Evolutionary conservation across 2,797 vertebrate species (phyloP).

Genomic region (Hydrolagus colliei): DNA sequence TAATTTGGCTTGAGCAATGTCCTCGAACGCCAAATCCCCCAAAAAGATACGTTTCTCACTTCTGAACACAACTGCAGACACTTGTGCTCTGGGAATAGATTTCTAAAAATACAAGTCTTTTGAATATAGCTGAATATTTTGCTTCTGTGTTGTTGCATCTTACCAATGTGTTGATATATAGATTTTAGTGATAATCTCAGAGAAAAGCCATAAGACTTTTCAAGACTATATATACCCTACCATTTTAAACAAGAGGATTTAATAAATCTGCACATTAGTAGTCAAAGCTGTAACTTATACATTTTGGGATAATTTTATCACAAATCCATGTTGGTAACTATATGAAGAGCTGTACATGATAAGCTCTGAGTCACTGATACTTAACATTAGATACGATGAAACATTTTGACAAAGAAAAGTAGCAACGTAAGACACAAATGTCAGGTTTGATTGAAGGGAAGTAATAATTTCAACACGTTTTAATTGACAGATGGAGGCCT

Average conservation of each 20-base stretch:
- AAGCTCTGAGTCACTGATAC: slow-evolving; percentile 38
- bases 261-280: not conserved
- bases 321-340: slow-evolving; percentile 56
- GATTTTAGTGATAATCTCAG: not conserved
- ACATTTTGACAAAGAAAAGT: slow-evolving; percentile 48
- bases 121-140: slow-evolving; percentile 4
- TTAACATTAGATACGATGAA: slow-evolving; percentile 44
- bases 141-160: not conserved
- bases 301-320: slow-evolving; percentile 68
- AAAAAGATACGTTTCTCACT: not conserved
- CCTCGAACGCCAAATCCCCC: not conserved
- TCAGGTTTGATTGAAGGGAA: slow-evolving; percentile 45
- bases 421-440: slow-evolving; percentile 43
- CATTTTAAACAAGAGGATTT: too few species aligned
- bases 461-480: slow-evolving; percentile 46
- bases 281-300: slow-evolving; percentile 48
- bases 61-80: not conserved
- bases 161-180: not conserved
- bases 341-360: slow-evolving; percentile 40
- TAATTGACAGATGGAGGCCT: slow-evolving; percentile 45
- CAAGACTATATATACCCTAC: not conserved
- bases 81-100: not conserved
- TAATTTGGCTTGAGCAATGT: not conserved
- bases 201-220: not conserved
- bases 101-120: not conserved